Conservation (phyloP, 2,797 vertebrate genomes). For the Psittacula derbiana region DNA sequence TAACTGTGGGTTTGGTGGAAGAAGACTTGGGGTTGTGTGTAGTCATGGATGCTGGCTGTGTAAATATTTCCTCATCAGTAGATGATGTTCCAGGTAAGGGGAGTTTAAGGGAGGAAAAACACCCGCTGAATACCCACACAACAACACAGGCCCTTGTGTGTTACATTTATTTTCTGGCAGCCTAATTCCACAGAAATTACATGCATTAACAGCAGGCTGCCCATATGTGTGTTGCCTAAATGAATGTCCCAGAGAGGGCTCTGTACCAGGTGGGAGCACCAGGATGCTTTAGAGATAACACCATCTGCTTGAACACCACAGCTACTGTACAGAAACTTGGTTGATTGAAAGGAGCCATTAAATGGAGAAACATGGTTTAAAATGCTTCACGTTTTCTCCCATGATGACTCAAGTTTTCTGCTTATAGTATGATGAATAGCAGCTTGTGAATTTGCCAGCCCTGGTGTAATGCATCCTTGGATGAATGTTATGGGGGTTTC, state of each 20-base stretch:
- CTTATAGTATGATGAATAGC: background rate
- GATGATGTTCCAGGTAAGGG: background rate
- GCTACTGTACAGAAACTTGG: background rate
- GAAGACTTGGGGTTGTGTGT: background rate
- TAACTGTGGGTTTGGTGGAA: background rate
- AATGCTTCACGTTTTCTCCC: background rate
- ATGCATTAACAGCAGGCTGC: background rate
- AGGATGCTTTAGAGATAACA: background rate
- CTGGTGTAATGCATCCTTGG: background rate
- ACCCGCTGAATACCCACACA: background rate
- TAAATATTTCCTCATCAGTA: background rate
- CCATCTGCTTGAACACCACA: background rate
- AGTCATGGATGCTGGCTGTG: background rate
- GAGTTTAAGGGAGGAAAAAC: background rate
- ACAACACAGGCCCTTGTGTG: rapidly evolving
- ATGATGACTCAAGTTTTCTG: background rate
- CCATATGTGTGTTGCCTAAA: background rate
- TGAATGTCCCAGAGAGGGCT: background rate
- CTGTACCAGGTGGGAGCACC: background rate
- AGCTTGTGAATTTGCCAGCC: background rate
- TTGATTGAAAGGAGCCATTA: background rate
- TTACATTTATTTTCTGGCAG: background rate
- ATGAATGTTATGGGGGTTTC: background rate
- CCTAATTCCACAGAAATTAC: background rate
- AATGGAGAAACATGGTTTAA: background rate